Evolutionary conservation across 2,888 invertebrate genomes (phyloP).

Genomic region (Octonoba sinensis): DNA sequence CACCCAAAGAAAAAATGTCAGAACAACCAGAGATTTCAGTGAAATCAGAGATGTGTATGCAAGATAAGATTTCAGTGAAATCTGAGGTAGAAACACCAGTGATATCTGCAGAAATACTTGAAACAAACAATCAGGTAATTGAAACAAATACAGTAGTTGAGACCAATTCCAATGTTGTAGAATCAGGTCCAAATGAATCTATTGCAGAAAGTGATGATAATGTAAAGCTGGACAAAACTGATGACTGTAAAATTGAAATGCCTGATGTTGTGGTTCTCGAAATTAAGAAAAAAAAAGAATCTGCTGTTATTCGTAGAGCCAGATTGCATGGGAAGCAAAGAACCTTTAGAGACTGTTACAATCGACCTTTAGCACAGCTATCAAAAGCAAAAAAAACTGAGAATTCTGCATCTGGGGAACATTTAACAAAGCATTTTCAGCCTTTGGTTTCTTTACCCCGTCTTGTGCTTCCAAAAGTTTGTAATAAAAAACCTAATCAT

Average conservation of each 20-base stretch:
- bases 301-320: conserved; percentile 54
- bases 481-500: conserved; percentile 80
- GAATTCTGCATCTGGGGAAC: conserved; percentile 13
- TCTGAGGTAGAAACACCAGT: no score
- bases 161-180: not conserved
- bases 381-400: conserved; percentile 40
- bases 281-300: conserved; percentile 54
- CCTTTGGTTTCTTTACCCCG: conserved; percentile 43
- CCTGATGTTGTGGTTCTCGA: conserved; percentile 36
- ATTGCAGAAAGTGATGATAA: not conserved
- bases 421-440: conserved; percentile 13
- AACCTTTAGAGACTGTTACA: conserved; percentile 54
- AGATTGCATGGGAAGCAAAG: conserved; percentile 57
- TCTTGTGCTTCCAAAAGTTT: conserved; percentile 47
- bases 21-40: not conserved
- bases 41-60: not conserved
- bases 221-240: not conserved
- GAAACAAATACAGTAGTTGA: not conserved
- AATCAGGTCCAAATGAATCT: not conserved
- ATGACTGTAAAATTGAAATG: conserved; percentile 4
- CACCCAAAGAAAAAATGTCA: conserved; percentile 8
- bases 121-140: no score
- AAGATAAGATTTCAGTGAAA: no score
- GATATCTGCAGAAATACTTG: no score
- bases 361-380: conserved; percentile 47